Base-by-base conservation (phyloP, 2,113 vertebrate species). In the Ammospiza nelsoni region DNA sequence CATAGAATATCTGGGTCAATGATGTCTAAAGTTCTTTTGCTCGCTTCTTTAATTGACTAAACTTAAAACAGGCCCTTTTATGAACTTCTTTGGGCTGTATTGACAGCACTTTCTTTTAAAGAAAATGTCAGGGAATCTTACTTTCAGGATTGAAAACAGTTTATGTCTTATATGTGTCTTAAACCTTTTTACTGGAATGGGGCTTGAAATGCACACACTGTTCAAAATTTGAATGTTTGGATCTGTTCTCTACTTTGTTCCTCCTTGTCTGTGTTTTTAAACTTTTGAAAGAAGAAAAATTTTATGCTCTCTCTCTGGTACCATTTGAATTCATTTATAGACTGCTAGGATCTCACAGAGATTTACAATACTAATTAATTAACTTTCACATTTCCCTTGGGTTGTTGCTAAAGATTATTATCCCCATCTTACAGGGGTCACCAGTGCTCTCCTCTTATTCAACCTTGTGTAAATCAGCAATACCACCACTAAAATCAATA, bases 31-130 rank as follows among this genome's bases (percentile, higher is more conserved):
- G 96, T 94, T 95, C 93, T 95, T 95, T 95, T 89, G 72, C 90
- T 95, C 1, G 31, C 89, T 91, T 97, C 96, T 96, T 96, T 97
- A 97, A 97, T 97, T 97, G 96, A 95, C 96, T 94, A 95, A 97
- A 96, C 79, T 97, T 97, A 94, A 95, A 96, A 72, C 94, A 95
- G 69, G 73, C 49, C 79, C 84, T 95, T 96, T 82, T 90, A 54
- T 97, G 95, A 96, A 95, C 87, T 89, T 96, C 74, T 84, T 87
- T 69, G 48, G 79, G 66, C 61, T 90, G 44, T 95, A 91, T 87
- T 92, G 94, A 95, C 79, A 92, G 87, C 39, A 80, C 73, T 92
- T 87, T 94, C 82, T 86, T 94, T 87, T 77, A 95, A 94, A 89
- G 75, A 91, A 92, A 91, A 87, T 92, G 84, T 80, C 79, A 87